These are phyloP conservation scores for Andrena bucephala DNA, from an alignment of 2,888 invertebrate species.

Conservation along the genomic window DNA sequence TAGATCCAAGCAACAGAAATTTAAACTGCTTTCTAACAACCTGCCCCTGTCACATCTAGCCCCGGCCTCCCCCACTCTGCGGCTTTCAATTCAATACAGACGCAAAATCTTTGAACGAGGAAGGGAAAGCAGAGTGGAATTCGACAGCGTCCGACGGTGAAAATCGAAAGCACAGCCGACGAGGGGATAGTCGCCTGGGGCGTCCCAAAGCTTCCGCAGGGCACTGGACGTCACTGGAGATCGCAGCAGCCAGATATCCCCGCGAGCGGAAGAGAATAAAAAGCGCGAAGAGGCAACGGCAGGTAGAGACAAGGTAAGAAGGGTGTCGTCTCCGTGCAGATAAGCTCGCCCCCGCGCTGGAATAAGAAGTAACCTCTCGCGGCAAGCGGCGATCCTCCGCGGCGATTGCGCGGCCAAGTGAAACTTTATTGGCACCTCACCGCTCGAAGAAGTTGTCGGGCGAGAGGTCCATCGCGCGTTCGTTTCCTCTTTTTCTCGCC, in stretches of 20 bases:
- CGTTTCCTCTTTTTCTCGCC: constrained; percentile 17
- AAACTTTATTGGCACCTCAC: constrained; percentile 63
- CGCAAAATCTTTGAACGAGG: too few relatives aligned
- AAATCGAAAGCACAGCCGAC: not conserved
- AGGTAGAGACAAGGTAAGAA: constrained; percentile 44
- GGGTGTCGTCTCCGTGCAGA: constrained; percentile 42
- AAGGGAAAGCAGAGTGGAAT: not conserved
- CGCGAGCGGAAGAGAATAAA: constrained; percentile 43
- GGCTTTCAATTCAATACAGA: too few relatives aligned
- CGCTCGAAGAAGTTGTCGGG: constrained; percentile 61
- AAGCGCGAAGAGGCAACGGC: constrained; percentile 36
- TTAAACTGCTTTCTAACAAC: too few relatives aligned
- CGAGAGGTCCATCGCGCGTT: constrained; percentile 1
- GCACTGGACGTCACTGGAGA: constrained; percentile 19
- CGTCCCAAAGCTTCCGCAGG: constrained; percentile 21
- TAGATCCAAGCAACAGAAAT: too few relatives aligned
- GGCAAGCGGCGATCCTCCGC: constrained; percentile 57
- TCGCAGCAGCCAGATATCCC: constrained; percentile 31
- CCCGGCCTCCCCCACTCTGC: too few relatives aligned
- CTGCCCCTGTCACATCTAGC: too few relatives aligned
- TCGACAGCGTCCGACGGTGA: not conserved
- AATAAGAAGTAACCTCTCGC: constrained; percentile 65
- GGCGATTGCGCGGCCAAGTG: constrained; percentile 59
- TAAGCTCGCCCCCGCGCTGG: constrained; percentile 61
- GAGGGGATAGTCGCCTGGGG: constrained; percentile 6